Evolutionary conservation across 2,888 invertebrate genomes (phyloP), one percentile per base, ranked within the genome.

Genomic region (Salticus scenicus): DNA sequence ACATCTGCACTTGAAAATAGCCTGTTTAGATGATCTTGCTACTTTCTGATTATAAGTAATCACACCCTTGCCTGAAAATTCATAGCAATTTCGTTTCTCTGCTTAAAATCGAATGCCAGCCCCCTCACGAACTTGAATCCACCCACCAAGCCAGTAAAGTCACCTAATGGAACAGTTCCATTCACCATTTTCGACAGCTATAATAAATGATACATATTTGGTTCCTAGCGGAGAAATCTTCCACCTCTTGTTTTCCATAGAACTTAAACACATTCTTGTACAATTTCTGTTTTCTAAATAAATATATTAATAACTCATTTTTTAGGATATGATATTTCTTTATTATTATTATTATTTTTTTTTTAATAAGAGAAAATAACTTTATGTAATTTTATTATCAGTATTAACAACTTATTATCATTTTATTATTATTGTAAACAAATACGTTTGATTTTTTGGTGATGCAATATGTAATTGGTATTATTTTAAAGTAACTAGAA

Each of bases 1-100:
- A 69, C n/a, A 28, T 14, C 71, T 41, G 57, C n/a, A 27, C 41
- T 41, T 71, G 78, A 70, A 63, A 78, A 78, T 78, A 70, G 63
- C 37, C 63, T 41, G 42, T 71, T 30, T 37, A 70, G 24, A 41
- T 28, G 71, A 78, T 71, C 71, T n/a, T n/a, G 64, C 71, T 37
- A 78, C 41, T 78, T 78, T 78, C 78, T 71, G 70, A 71, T 78
- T 78, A 41, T 64, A 37, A 78, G 78, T 78, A 78, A 78, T 78
- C 78, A 78, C 63, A 71, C 33, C 78, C 71, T 78, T 78, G 70
- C 37, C 70, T 37, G 57, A 67, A 78, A 78, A 78, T 57, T 57
- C 63, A 78, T 78, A 63, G 78, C 71, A 71, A 78, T 78, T 78
- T 78, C 70, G 41, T 77, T 51, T 51, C 57, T 69, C 70, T 77